These are phyloP conservation scores for Seira sanloemensis DNA, from an alignment of 2,888 invertebrate species.

Conservation along the genomic window DNA sequence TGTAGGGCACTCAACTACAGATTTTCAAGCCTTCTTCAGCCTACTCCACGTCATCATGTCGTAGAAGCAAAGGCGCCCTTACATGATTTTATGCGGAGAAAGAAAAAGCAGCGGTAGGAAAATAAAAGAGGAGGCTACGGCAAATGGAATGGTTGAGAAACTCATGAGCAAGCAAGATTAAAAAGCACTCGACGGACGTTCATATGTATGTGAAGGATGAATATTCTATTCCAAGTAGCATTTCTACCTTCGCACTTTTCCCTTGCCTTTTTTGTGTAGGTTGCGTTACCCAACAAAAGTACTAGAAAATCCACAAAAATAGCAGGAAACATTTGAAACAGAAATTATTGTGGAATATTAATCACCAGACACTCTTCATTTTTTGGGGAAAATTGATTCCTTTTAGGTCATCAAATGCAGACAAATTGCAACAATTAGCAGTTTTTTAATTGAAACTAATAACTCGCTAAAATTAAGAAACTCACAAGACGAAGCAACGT, in stretches of 20 bases:
- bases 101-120: background rate
- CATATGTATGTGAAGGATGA: too few relatives aligned
- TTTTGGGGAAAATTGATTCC: too few relatives aligned
- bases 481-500: too few relatives aligned
- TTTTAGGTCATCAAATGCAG: too few relatives aligned
- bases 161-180: conserved; percentile 5
- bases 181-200: conserved; percentile 10
- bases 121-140: background rate
- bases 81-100: background rate
- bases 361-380: too few relatives aligned
- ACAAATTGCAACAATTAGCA: too few relatives aligned
- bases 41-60: conserved; percentile 20
- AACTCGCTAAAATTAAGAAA: too few relatives aligned
- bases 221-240: background rate
- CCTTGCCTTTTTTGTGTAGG: background rate
- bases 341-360: too few relatives aligned
- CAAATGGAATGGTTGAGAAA: background rate
- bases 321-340: too few relatives aligned
- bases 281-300: background rate
- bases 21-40: conserved; percentile 54
- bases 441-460: too few relatives aligned
- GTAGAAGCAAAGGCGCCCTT: background rate
- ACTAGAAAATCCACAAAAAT: background rate
- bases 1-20: conserved; percentile 41
- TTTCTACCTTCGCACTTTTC: background rate